phyloP scores from a whole-genome alignment of 2,888 invertebrate genomes.

The Cheilosia pagana region DNA sequence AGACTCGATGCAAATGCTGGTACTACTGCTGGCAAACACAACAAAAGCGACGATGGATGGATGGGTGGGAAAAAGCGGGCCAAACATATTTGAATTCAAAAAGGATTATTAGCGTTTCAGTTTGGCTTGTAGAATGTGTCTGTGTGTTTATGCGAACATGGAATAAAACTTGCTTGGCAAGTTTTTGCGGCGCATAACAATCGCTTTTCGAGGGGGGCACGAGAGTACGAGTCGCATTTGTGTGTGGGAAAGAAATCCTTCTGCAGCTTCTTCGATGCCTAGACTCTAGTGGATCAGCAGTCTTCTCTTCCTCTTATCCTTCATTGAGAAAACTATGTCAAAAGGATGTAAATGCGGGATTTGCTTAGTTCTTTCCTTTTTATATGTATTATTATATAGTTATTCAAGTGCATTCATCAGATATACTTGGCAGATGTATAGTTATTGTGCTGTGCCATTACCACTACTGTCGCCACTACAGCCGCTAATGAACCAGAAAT shows the following conservation, averaged over 20 bases:
- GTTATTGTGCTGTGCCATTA: conserved; percentile 4
- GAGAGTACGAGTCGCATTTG: not conserved
- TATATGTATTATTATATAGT: conserved; percentile 1
- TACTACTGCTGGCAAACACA: conserved; percentile 11
- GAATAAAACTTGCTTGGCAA: conserved; percentile 35
- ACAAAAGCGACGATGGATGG: conserved; percentile 26
- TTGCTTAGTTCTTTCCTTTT: conserved; percentile 5
- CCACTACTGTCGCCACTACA: not conserved
- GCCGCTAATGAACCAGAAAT: conserved; percentile 34
- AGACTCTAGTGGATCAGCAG: conserved; percentile 41
- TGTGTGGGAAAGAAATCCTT: conserved; percentile 20
- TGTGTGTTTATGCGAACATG: conserved; percentile 39
- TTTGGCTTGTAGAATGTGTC: conserved; percentile 48
- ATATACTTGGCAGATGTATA: conserved; percentile 10
- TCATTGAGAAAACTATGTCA: conserved; percentile 65
- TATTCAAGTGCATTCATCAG: not conserved
- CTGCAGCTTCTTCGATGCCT: conserved; percentile 40
- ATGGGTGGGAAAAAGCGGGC: conserved; percentile 47
- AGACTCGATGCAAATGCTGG: conserved; percentile 28
- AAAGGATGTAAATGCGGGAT: conserved; percentile 52
- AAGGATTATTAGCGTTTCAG: conserved; percentile 65
- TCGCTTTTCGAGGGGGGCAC: conserved; percentile 2
- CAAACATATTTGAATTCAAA: conserved; percentile 60
- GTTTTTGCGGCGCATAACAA: conserved; percentile 41
- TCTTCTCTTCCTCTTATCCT: conserved; percentile 18